These are phyloP conservation scores for Cotesia congregata DNA, from an alignment of 2,888 invertebrate species.

Conservation along the genomic window DNA sequence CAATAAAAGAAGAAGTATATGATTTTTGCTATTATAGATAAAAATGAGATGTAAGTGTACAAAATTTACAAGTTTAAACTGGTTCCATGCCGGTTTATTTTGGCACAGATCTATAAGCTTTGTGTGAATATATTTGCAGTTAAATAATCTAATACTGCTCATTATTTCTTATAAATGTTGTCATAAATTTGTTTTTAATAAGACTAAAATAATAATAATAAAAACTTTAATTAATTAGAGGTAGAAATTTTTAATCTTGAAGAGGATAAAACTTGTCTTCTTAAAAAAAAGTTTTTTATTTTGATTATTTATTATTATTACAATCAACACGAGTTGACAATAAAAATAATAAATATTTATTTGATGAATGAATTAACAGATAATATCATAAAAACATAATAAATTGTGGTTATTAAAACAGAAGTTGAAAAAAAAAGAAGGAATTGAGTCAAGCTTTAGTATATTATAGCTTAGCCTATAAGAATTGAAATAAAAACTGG, in stretches of 20 bases:
- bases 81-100: neutral
- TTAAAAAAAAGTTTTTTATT: no score
- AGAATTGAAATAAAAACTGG: conserved; percentile 64
- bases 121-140: neutral
- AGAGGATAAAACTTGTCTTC: no score
- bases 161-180: no score
- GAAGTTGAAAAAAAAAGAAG: conserved; percentile 11
- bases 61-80: conserved; percentile 1
- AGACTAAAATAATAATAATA: no score
- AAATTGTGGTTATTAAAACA: neutral
- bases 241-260: no score
- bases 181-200: no score
- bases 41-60: neutral
- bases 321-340: no score
- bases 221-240: no score
- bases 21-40: neutral
- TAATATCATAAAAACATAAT: neutral
- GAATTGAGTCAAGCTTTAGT: conserved; percentile 15
- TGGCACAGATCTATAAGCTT: neutral
- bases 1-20: neutral
- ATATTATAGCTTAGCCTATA: conserved; percentile 17
- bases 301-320: no score
- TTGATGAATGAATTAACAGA: neutral
- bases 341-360: no score
- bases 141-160: neutral